A percentile compares a stretch with the other conserved stretches of the same genome.
Conservation (phyloP, 2,797 vertebrate species). For the Antrozous pallidus region DNA sequence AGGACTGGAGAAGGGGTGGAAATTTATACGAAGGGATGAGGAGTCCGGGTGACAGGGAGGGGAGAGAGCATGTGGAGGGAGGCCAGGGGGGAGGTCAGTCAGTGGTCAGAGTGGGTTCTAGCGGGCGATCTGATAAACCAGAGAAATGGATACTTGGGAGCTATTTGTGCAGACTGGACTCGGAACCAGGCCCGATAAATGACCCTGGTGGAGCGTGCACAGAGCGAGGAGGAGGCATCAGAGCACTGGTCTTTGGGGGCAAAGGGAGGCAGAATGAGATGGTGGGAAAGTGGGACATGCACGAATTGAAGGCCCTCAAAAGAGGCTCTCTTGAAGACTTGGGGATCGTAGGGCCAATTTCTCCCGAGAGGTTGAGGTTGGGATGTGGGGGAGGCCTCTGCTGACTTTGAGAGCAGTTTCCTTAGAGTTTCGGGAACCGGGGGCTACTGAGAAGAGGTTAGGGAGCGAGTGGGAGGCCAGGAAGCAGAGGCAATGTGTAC, state of each 20-base stretch:
- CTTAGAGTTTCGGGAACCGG: background rate
- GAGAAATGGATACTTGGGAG: background rate
- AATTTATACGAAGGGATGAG: background rate
- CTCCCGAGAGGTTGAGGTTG: background rate
- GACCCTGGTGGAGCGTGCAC: background rate
- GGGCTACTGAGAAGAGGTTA: background rate
- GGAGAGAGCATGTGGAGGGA: background rate
- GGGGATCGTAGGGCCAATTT: background rate
- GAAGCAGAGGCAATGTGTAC: constrained; percentile 15
- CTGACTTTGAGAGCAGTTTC: background rate
- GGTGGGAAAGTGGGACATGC: background rate
- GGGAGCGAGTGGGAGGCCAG: constrained; percentile 40
- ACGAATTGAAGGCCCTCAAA: background rate
- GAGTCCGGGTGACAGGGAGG: background rate
- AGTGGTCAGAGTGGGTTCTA: background rate
- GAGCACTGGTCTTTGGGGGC: background rate
- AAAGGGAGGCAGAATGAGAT: too few relatives aligned
- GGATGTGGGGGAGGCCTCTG: background rate
- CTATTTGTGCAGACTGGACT: background rate
- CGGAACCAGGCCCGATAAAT: background rate
- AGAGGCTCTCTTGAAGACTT: background rate
- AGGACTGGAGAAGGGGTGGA: background rate
- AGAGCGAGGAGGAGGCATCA: background rate
- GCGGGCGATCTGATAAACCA: background rate
- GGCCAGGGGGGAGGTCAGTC: background rate